These are phyloP conservation scores for Dreissena rostriformis DNA, from an alignment of 1,140 invertebrate species.

Conservation along the genomic window DNA sequence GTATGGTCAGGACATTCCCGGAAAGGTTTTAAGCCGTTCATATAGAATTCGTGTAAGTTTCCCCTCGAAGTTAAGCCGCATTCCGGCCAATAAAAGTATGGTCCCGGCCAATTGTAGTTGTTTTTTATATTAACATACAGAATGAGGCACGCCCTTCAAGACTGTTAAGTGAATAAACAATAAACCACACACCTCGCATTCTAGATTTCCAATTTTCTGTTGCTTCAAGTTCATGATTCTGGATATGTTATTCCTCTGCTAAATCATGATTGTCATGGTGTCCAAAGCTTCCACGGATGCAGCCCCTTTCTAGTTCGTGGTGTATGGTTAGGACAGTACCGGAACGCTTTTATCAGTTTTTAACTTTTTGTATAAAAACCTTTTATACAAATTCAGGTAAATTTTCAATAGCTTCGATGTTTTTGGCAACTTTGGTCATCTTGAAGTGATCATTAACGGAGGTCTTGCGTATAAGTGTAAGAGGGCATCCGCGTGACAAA, in stretches of 20 bases:
- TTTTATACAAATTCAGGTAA: constrained; percentile 5
- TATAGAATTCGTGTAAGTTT: no score
- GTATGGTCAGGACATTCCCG: no score
- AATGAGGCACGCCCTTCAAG: neutral
- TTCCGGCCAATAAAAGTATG: no score
- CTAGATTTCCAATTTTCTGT: constrained; percentile 43
- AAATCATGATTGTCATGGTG: neutral
- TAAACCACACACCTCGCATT: constrained; percentile 23
- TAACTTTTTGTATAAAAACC: no score
- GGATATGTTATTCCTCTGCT: constrained; percentile 30
- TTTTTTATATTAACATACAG: neutral
- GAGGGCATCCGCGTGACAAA: constrained; percentile 47
- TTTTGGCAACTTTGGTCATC: neutral
- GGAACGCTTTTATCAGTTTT: neutral
- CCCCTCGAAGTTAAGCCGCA: no score
- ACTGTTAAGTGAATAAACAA: neutral
- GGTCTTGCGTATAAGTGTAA: constrained; percentile 10
- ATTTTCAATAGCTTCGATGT: neutral
- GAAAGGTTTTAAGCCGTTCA: no score
- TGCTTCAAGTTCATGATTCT: constrained; percentile 22
- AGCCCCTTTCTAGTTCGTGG: neutral
- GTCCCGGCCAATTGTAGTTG: neutral
- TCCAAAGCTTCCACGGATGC: neutral
- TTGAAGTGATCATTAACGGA: neutral
- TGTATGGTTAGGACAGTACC: neutral